Evolutionary conservation across 2,113 vertebrate species (phyloP), one percentile per base, ranked within the genome.

Genomic region (Sander lucioperca): DNA sequence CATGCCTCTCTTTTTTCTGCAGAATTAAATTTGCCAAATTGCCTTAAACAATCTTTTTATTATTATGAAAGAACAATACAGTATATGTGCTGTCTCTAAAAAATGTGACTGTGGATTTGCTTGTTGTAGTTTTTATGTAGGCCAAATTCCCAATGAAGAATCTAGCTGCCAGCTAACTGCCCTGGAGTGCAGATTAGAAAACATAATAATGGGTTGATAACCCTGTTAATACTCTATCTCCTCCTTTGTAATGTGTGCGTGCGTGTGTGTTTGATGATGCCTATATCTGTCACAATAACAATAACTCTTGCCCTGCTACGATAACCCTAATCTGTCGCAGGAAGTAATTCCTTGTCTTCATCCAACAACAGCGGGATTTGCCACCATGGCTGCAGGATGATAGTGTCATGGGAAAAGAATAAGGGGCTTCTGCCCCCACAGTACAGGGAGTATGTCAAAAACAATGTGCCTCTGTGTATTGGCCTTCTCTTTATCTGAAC

Each of bases 261-360:
- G 64, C 56, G 61, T 27, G 61, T 65, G 75, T 74, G 66, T 68
- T 36, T 36, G 54, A 57, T 27, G 63, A 23, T 3, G n/a, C 36
- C 63, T 85, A 59, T 80, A 86, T 86, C 79, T 77, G 66, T 88
- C 90, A 87, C 83, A 91, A 85, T 87, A 89, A 86, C 86, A 89
- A 84, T 91, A 88, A 90, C 72, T 89, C 87, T 85, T 69, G 88
- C 79, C 73, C n/a, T 25, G 81, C 45, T 61, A 82, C 50, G 84
- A 93, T 92, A 90, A 87, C 86, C 87, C 88, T 93, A 93, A 94
- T 94, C 89, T 92, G 92, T 91, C 88, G 90, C 88, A 92, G 86
- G 88, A 93, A 93, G 92, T 93, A 91, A 94, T 91, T 92, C 89
- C 83, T 81, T 81, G 86, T 92, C 90, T 89, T 88, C 86, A 79